Conservation (phyloP, 2,888 invertebrate genomes). For the Coremacera marginata region DNA sequence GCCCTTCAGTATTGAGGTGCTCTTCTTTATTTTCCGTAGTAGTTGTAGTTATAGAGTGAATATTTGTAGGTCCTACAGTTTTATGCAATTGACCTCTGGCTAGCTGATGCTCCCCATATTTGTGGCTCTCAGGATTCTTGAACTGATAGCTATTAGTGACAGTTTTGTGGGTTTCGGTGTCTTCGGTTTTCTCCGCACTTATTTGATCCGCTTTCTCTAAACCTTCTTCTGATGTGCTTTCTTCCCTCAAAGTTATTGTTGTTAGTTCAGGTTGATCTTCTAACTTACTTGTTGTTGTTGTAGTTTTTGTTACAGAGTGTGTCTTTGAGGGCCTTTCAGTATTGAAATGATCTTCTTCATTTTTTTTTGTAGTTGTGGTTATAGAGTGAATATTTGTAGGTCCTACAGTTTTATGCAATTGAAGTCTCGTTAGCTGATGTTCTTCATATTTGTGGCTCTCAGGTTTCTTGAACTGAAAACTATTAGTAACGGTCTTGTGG, state of each 20-base stretch:
- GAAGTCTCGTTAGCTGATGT: too few relatives aligned
- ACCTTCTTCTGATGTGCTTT: background rate
- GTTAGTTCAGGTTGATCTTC: too few relatives aligned
- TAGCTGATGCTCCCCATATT: background rate
- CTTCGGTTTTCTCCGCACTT: background rate
- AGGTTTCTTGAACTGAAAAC: background rate
- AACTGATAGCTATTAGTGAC: slow-evolving; percentile 37
- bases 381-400: too few relatives aligned
- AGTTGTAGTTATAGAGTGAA: background rate
- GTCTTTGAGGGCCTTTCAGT: too few relatives aligned
- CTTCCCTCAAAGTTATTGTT: background rate
- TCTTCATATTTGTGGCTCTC: background rate
- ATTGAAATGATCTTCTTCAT: background rate
- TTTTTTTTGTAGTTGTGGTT: background rate
- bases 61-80: background rate
- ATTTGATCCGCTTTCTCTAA: background rate
- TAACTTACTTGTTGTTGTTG: background rate
- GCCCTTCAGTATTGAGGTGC: too few relatives aligned
- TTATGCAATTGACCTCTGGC: too few relatives aligned
- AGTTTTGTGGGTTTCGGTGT: slow-evolving; percentile 24
- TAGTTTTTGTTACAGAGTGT: background rate
- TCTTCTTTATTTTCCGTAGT: too few relatives aligned
- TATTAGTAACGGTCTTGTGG: background rate
- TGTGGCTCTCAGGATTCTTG: background rate
- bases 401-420: too few relatives aligned